Evolutionary conservation across 2,888 invertebrate genomes (phyloP).

Genomic region (Cerastis rubricosa): DNA sequence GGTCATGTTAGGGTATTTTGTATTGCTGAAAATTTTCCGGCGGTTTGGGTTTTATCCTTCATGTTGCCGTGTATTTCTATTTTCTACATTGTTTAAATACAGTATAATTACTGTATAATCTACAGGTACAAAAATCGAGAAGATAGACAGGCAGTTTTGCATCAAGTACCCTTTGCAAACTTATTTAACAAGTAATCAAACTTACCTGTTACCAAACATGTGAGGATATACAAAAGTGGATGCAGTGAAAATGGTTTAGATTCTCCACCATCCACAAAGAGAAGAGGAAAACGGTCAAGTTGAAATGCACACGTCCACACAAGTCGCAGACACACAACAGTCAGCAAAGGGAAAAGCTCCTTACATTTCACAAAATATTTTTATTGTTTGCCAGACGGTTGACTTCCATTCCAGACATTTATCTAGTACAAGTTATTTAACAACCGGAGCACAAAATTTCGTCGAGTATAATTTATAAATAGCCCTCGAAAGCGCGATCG

Average conservation of each 20-base stretch:
- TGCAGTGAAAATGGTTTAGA: constrained; percentile 31
- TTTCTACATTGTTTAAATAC: not conserved
- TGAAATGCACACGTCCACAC: constrained; percentile 42
- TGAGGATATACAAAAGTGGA: constrained; percentile 15
- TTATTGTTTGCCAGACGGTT: constrained; percentile 48
- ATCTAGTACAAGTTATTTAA: constrained; percentile 64
- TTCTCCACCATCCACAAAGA: constrained; percentile 17
- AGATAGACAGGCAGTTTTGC: not conserved
- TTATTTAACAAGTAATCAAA: constrained; percentile 19
- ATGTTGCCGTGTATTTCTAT: not conserved
- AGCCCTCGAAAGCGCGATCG: constrained; percentile 72
- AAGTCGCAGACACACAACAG: constrained; percentile 40
- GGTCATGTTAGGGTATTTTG: constrained; percentile 6
- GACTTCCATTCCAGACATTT: constrained; percentile 51
- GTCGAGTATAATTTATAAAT: constrained; percentile 74
- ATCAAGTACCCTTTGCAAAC: constrained; percentile 10
- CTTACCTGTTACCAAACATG: constrained; percentile 18
- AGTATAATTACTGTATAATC: not conserved
- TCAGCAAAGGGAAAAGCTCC: constrained; percentile 38
- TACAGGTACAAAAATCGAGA: not conserved
- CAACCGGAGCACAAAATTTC: constrained; percentile 61
- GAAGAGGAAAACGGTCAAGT: constrained; percentile 49
- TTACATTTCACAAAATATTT: constrained; percentile 52
- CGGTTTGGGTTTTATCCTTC: not conserved
- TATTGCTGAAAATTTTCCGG: not conserved